These are phyloP conservation scores for Poicephalus gulielmi DNA, from an alignment of 2,113 vertebrate species.

Conservation along the genomic window DNA sequence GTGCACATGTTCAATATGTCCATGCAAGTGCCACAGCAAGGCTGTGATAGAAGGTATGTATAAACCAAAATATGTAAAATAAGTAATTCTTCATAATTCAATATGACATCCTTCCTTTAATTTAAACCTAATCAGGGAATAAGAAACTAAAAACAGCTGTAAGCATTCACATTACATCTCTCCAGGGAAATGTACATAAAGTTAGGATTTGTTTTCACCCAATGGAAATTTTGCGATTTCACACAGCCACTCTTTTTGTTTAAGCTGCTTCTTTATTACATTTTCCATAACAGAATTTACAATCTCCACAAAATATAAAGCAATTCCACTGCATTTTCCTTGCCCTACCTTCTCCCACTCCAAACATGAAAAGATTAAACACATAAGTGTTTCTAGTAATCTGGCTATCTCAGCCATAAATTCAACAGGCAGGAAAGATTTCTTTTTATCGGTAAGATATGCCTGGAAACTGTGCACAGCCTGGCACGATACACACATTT, in stretches of 20 bases:
- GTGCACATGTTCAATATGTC: not conserved
- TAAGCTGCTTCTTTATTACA: constrained; percentile 56
- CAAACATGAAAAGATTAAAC: constrained; percentile 41
- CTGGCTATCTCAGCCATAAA: constrained; percentile 55
- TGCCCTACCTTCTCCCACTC: not conserved
- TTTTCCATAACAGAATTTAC: constrained; percentile 61
- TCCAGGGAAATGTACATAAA: constrained; percentile 50
- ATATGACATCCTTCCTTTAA: constrained; percentile 62
- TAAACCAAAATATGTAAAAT: constrained; percentile 9
- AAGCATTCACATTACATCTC: constrained; percentile 63
- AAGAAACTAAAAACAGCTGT: constrained; percentile 68
- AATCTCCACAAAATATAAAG: constrained; percentile 35
- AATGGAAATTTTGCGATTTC: constrained; percentile 38
- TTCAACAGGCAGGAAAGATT: not conserved
- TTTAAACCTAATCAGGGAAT: constrained; percentile 69
- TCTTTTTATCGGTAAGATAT: not conserved
- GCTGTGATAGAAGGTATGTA: not conserved
- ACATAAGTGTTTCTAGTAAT: constrained; percentile 39
- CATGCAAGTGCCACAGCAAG: not conserved
- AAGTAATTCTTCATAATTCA: constrained; percentile 61
- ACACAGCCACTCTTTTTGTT: constrained; percentile 47
- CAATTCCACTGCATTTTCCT: constrained; percentile 15
- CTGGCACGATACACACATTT: accelerated
- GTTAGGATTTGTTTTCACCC: constrained; percentile 68
- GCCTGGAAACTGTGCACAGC: not conserved